Evolutionary conservation across 92 coral and sea anemone species (phyloP).

Genomic region (Actinernus sp.): DNA sequence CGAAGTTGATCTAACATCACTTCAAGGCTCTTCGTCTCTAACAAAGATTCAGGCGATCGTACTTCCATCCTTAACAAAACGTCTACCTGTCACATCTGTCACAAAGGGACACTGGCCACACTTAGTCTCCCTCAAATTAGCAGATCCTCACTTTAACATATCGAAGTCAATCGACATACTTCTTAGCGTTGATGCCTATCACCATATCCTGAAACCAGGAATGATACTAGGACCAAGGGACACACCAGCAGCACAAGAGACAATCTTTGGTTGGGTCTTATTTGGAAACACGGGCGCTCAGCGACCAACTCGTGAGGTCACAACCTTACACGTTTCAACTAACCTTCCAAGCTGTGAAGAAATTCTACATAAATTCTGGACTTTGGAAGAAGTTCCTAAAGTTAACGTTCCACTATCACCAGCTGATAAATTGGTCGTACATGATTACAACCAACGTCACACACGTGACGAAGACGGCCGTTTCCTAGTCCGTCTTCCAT

Average conservation of each 20-base stretch:
- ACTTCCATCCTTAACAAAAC: constrained; percentile 31
- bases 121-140: constrained; percentile 24
- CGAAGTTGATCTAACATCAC: constrained; percentile 7
- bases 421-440: constrained; percentile 25
- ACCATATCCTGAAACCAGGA: constrained; percentile 49
- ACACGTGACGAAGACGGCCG: constrained; percentile 34
- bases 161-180: constrained; percentile 51
- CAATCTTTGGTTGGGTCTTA: constrained; percentile 53
- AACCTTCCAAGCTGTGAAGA: constrained; percentile 32
- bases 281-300: constrained; percentile 23
- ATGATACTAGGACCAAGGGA: constrained; percentile 53
- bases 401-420: constrained; percentile 25
- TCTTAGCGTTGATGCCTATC: constrained; percentile 45
- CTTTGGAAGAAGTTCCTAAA: constrained; percentile 50
- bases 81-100: constrained; percentile 36
- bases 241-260: constrained; percentile 62
- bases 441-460: constrained; percentile 19
- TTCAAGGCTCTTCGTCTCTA: constrained; percentile 7
- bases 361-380: constrained; percentile 50
- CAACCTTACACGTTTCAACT: constrained; percentile 17
- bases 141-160: constrained; percentile 44
- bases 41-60: constrained; percentile 42
- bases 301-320: constrained; percentile 3
- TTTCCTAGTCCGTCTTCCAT: constrained; percentile 37
- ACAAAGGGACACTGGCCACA: constrained; percentile 46